Percentiles rank a stretch among this genome's conserved stretches.
phyloP scores from a whole-genome alignment of 2,113 vertebrate genomes.

The Brevimyrus niger region DNA sequence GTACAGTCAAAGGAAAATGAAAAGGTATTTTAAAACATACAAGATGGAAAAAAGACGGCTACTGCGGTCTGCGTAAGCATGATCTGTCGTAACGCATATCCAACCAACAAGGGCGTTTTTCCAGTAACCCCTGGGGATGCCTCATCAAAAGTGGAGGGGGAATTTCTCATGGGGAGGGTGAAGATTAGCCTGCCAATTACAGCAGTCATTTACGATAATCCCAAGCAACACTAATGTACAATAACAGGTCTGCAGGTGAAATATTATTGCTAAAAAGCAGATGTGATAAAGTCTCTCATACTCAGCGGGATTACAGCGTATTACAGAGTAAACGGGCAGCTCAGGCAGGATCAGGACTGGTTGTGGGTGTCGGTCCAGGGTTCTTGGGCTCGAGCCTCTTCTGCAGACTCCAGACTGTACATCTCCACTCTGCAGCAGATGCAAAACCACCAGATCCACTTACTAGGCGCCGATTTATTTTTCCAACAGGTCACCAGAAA shows the following conservation, averaged over 20 bases:
- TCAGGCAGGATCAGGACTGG: not conserved
- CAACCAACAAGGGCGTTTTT: not conserved
- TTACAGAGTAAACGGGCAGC: conserved; percentile 34
- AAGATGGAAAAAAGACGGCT: not conserved
- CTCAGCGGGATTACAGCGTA: conserved; percentile 33
- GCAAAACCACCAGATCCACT: not conserved
- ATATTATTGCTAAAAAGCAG: not conserved
- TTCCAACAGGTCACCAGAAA: not conserved
- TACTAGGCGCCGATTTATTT: not conserved
- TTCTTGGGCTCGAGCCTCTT: not conserved
- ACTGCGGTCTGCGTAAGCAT: not conserved
- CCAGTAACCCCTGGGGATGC: not conserved
- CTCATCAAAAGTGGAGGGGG: not conserved
- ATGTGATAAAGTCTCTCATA: not conserved
- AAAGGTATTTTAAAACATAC: not conserved
- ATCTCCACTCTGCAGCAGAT: not conserved
- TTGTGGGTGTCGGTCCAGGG: not conserved
- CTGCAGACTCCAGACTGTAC: not conserved
- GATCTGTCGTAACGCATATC: not conserved
- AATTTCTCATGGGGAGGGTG: not conserved
- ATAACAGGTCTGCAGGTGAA: conserved; percentile 14
- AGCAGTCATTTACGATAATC: conserved; percentile 24
- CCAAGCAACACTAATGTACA: conserved; percentile 28
- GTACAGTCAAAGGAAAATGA: not conserved
- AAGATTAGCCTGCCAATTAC: not conserved